phyloP scores from a whole-genome alignment of 2,888 invertebrate species.

The Plutella xylostella region DNA sequence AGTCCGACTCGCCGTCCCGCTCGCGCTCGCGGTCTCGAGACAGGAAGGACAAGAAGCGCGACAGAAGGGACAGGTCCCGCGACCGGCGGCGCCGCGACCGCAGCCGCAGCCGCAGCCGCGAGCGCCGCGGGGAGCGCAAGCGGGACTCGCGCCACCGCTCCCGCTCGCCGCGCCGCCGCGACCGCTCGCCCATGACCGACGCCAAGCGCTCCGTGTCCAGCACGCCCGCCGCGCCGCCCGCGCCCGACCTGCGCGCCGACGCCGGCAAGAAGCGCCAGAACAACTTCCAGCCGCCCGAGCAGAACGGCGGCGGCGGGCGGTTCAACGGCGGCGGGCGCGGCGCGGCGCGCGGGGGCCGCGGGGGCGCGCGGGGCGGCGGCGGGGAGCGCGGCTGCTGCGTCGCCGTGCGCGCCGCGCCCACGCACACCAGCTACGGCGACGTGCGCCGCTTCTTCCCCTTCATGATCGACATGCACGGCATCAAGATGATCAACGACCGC shows the following conservation, averaged over 20 bases:
- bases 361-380: slow-evolving; percentile 27
- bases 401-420: slow-evolving; percentile 79
- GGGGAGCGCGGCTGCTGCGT: slow-evolving; percentile 71
- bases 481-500: slow-evolving; percentile 87
- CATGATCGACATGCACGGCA: slow-evolving; percentile 85
- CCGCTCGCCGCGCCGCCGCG: slow-evolving; percentile 58
- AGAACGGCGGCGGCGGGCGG: slow-evolving; percentile 22
- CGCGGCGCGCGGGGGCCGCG: slow-evolving; percentile 26
- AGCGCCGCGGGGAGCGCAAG: slow-evolving; percentile 49
- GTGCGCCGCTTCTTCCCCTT: slow-evolving; percentile 86
- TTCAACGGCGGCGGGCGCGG: slow-evolving; percentile 19
- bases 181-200: slow-evolving; percentile 28
- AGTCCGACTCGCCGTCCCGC: slow-evolving; percentile 27
- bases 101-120: slow-evolving; percentile 72
- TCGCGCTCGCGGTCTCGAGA: slow-evolving; percentile 37
- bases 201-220: neutral
- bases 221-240: slow-evolving; percentile 15
- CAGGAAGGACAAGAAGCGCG: slow-evolving; percentile 54
- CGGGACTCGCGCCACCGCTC: slow-evolving; percentile 50
- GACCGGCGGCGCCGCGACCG: slow-evolving; percentile 71
- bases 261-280: slow-evolving; percentile 68
- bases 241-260: slow-evolving; percentile 17
- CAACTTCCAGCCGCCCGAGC: slow-evolving; percentile 59
- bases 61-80: slow-evolving; percentile 61
- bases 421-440: slow-evolving; percentile 82